Percentiles rank a stretch among this genome's conserved stretches.
These are phyloP conservation scores for Chironomus striatipennis DNA, from an alignment of 1,140 invertebrate genomes.

Conservation along the genomic window DNA sequence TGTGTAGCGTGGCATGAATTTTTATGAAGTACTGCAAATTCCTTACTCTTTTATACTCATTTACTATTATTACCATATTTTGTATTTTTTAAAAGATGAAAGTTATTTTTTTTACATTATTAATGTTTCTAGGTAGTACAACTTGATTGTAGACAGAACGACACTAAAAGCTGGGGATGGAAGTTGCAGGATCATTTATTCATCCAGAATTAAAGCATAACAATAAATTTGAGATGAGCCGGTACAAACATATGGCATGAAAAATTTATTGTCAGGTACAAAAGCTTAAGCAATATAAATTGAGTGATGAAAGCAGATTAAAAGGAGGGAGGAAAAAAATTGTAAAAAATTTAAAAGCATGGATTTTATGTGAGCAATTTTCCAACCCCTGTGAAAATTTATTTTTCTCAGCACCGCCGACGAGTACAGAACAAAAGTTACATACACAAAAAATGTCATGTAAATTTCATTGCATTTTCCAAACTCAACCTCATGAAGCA, in stretches of 20 bases:
- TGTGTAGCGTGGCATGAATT: constrained; percentile 1
- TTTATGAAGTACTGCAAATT: background rate
- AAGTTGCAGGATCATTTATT: background rate
- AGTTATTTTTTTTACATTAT: background rate
- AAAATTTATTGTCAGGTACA: too few relatives aligned
- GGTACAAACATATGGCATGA: too few relatives aligned
- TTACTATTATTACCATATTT: background rate
- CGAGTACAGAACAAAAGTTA: background rate
- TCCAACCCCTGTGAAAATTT: background rate
- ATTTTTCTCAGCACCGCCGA: background rate
- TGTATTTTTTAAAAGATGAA: background rate
- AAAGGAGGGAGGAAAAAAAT: too few relatives aligned
- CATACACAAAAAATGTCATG: constrained; percentile 7
- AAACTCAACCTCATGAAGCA: background rate
- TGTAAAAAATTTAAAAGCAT: too few relatives aligned
- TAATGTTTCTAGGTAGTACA: background rate
- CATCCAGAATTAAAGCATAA: too few relatives aligned
- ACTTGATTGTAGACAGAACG: background rate
- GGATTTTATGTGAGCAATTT: too few relatives aligned
- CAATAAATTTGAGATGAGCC: too few relatives aligned
- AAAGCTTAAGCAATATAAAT: too few relatives aligned
- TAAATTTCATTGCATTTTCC: constrained; percentile 8
- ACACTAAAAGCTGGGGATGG: background rate
- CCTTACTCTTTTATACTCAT: background rate
- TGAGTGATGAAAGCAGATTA: too few relatives aligned